Evolutionary conservation across 2,888 invertebrate genomes (phyloP), one percentile per base, ranked within the genome.

Genomic region (Parapristionchus giblindavisi): DNA sequence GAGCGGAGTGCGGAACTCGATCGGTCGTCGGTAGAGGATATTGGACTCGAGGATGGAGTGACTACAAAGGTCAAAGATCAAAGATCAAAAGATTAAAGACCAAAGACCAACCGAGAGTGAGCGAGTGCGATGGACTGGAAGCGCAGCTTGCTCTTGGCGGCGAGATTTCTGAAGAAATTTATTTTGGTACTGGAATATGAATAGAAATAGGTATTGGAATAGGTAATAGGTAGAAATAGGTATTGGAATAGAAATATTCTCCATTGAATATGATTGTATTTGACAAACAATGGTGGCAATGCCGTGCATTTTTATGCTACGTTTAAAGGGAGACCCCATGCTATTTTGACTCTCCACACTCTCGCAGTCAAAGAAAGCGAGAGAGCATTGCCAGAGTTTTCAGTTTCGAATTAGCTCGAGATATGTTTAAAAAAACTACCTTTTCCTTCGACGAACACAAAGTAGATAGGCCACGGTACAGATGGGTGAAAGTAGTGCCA

Each of bases 31-130:
- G 75, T 85, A 85, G 29, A 85, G 77, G 60, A 85, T 83, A 73
- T 85, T 85, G 21, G 83, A 81, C 71, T 85, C 84, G 71, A 85
- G 80, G 17, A 84, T 83, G 32, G 81, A 81, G 71, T 82, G 83
- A 3, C 81, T 70, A 40, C 8, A 71, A 72, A 32, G n/a, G 5
- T 2, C 4, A n/a, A 6, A 56, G 29, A 56, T 51, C 51, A 24
- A 51, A 5, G 5, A 6, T 51, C 14, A 4, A 14, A 51, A n/a
- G 51, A 24, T 54, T n/a, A 54, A 14, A n/a, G n/a, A 14, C 17
- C 8, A 29, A 24, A 11, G 11, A 32, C 29, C 2, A 32, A 61
- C 73, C 73, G 52, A 11, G 73, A 73, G 34, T 73, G 73, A 48
- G 73, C 61, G 3, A 73, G 51, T 34, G 73, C 61, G n/a, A 73